Percentiles rank a stretch among this genome's conserved stretches.
These are phyloP conservation scores for Petromus typicus DNA, from an alignment of 2,113 vertebrate species.

Conservation along the genomic window DNA sequence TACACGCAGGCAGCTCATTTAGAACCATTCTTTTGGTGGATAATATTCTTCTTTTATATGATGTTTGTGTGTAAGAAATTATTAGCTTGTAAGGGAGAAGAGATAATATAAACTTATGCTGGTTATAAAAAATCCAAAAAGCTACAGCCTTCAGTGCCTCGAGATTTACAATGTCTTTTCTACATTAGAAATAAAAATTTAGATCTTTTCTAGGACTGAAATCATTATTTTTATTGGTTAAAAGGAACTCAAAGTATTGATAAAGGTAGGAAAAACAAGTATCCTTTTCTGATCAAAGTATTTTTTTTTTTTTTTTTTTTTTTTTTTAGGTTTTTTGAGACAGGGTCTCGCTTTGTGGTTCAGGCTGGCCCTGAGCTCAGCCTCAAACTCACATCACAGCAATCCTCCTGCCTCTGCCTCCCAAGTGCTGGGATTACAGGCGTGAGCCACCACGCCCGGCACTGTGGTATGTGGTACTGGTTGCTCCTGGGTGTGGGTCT, in stretches of 20 bases:
- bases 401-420: too few species aligned
- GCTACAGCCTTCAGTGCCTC: neutral
- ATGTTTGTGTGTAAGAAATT: slow-evolving; percentile 21
- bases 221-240: slow-evolving; percentile 76
- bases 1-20: neutral
- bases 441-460: too few species aligned
- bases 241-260: slow-evolving; percentile 62
- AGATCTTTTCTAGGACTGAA: slow-evolving; percentile 54
- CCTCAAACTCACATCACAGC: too few species aligned
- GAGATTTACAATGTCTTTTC: neutral
- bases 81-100: slow-evolving; percentile 34
- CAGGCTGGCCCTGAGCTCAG: too few species aligned
- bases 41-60: neutral
- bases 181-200: slow-evolving; percentile 40
- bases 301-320: too few species aligned
- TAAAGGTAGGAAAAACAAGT: slow-evolving; percentile 70
- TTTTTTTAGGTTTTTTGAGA: too few species aligned
- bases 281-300: too few species aligned
- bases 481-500: too few species aligned
- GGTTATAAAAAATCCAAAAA: neutral
- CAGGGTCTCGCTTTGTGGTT: too few species aligned
- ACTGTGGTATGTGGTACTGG: too few species aligned
- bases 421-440: too few species aligned
- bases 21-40: slow-evolving; percentile 38
- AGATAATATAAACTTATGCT: neutral